phyloP scores from a whole-genome alignment of 2,797 vertebrate species.

The Bryconaethiops microstoma region DNA sequence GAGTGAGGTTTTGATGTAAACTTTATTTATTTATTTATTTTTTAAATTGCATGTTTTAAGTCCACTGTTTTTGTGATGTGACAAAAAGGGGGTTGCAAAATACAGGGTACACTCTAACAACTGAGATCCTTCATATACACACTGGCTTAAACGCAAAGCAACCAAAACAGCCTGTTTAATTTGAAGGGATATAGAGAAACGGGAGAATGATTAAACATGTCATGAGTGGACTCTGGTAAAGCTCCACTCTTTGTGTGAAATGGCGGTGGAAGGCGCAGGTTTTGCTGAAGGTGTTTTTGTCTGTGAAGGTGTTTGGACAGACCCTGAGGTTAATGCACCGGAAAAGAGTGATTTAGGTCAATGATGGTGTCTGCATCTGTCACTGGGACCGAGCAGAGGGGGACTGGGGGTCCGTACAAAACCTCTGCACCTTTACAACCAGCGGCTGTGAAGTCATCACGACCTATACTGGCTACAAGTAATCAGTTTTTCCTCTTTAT shows the following conservation, averaged over 20 bases:
- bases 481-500: slow-evolving; percentile 75
- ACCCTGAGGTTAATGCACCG: slow-evolving; percentile 75
- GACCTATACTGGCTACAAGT: slow-evolving; percentile 72
- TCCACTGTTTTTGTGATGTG: no score
- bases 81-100: no score
- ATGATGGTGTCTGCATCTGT: slow-evolving; percentile 75
- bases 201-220: not conserved
- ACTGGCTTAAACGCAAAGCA: not conserved
- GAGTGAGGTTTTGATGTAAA: no score
- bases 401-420: slow-evolving; percentile 15
- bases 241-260: slow-evolving; percentile 48
- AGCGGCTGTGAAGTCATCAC: slow-evolving; percentile 47
- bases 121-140: not conserved
- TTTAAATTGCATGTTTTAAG: no score
- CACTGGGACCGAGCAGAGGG: slow-evolving; percentile 66
- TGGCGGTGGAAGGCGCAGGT: slow-evolving; percentile 21
- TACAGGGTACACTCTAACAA: not conserved
- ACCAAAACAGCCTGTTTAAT: not conserved
- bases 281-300: slow-evolving; percentile 39
- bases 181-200: not conserved
- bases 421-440: slow-evolving; percentile 2
- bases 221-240: not conserved
- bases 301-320: slow-evolving; percentile 51
- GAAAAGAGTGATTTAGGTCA: slow-evolving; percentile 82
- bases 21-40: no score